Evolutionary conservation across 2,113 vertebrate genomes (phyloP), one percentile per base, ranked within the genome.

Genomic region (Enhydra lutris): DNA sequence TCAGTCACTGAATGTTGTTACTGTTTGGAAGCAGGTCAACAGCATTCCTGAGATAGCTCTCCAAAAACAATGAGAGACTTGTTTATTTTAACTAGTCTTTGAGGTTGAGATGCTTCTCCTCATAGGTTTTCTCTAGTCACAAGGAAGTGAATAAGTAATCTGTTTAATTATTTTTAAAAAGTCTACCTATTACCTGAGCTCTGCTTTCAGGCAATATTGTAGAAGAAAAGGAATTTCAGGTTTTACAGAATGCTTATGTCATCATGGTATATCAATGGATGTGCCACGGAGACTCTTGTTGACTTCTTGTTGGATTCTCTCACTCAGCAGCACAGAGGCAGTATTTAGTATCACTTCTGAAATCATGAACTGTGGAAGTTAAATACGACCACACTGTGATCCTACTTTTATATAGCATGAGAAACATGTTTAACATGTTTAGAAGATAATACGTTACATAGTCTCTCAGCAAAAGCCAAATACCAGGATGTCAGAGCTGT

Each of bases 71-170:
- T 82, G 83, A 45, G 78, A 11, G 76, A 95, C 57, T 97, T 96
- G 69, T 95, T 87, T 87, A 76, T 91, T 76, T 96, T 92, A 91
- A 97, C 96, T 92, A 47, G 92, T 89, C 96, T 97, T 96, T 92
- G 83, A 94, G 95, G 97, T 92, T 87, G 89, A 96, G 84, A 97
- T 47, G 94, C 90, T 47, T 92, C 71, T 95, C 94, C 91, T 97
- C 96, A 92, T 97, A 89, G 97, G 96, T 96, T 98, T 98, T 88
- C 96, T 97, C 98, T 24, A 97, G 95, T 97, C 85, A 89, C 59
- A 59, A 93, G 85, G 93, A 98, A 88, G 84, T 31, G 0, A 98
- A 97, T 47, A 93, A 98, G 91, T 94, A 93, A 98, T 98, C 94
- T 96, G 69, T 96, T 97, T 95, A 96, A 96, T 78, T 67, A 81